phyloP scores from a whole-genome alignment of 2,888 invertebrate species.

The Drosophila borealis region DNA sequence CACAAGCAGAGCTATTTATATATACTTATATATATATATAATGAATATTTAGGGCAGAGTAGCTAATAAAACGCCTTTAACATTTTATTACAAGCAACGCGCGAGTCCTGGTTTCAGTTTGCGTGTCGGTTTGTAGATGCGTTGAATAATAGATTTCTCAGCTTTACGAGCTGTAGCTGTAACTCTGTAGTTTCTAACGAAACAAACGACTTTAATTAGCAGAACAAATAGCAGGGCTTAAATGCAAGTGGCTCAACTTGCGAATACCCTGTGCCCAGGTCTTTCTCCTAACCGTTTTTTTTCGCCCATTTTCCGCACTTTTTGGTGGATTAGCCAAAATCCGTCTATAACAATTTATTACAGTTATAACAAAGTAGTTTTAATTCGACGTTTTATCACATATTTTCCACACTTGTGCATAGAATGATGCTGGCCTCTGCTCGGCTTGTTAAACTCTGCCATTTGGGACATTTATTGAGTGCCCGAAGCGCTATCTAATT shows the following conservation, averaged over 20 bases:
- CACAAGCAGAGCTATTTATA: constrained; percentile 11
- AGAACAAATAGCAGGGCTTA: constrained; percentile 4
- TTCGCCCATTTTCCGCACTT: too few species aligned
- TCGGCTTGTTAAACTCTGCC: not conserved
- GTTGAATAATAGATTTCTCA: constrained; percentile 17
- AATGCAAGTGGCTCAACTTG: too few species aligned
- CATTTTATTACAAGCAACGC: not conserved
- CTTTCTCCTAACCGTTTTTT: not conserved
- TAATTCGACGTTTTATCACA: too few species aligned
- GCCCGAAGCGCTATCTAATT: not conserved
- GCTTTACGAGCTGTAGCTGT: constrained; percentile 1
- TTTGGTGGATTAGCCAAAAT: too few species aligned
- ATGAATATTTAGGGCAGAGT: constrained; percentile 5
- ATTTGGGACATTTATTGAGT: not conserved
- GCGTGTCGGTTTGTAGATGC: constrained; percentile 1
- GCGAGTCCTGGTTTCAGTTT: not conserved
- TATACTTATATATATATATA: not conserved
- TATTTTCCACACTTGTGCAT: too few species aligned
- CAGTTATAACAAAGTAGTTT: too few species aligned
- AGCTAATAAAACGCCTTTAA: constrained; percentile 8
- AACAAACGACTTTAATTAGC: constrained; percentile 12
- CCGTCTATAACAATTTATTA: too few species aligned
- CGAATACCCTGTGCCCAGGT: not conserved
- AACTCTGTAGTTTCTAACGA: constrained; percentile 2
- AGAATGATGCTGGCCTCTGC: too few species aligned